Base-by-base conservation (phyloP, 2,113 vertebrate species). In the Cyprinodon variegatus region DNA sequence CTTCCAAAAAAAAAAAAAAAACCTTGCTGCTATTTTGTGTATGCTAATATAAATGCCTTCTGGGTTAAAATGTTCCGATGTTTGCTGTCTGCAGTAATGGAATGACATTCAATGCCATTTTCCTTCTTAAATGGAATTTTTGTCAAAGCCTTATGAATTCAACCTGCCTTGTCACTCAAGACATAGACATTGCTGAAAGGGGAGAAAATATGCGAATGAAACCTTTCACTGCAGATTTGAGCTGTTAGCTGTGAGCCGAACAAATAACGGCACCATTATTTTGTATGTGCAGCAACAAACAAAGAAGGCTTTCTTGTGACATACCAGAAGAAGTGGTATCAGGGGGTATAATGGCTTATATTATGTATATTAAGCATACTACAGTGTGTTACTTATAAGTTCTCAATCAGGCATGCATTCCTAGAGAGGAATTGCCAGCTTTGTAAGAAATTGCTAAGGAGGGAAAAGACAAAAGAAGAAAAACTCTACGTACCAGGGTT, bases 251-350 rank as follows among this genome's bases (percentile, higher is more conserved):
- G 64, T 68, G 88, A 86, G 75, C 80, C 29, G 65, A 86, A 61
- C 88, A 85, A 89, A 93, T 90, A 93, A 93, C 87, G 81, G 88
- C 15, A 83, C 79, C 89, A 90, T 92, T 90, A 92, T 93, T 82
- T 76, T 61, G 50, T 83, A 75, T 15, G 65, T 37, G 8, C 68
- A 36, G 14, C 80, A 69, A 88, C 83, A 92, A 90, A 93, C 92
- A 93, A 91, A 90, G 90, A 68, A 4, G 68, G 73, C 88, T 89
- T 90, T 91, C 86, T 89, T 83, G 76, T 77, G 72, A 85, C 90
- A 88, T 87, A 73, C 88, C 88, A 80, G 79, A 83, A 81, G 78
- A 88, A 77, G 84, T 83, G 78, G 89, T 86, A 87, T 85, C 71
- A 68, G 73, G 70, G 74, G 63, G 77, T 41, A 87, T 81, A 90